A percentile compares a stretch with the other conserved stretches of the same genome.
These are phyloP conservation scores for Ectropis crepuscularia DNA, from an alignment of 2,888 invertebrate genomes.

Conservation along the genomic window DNA sequence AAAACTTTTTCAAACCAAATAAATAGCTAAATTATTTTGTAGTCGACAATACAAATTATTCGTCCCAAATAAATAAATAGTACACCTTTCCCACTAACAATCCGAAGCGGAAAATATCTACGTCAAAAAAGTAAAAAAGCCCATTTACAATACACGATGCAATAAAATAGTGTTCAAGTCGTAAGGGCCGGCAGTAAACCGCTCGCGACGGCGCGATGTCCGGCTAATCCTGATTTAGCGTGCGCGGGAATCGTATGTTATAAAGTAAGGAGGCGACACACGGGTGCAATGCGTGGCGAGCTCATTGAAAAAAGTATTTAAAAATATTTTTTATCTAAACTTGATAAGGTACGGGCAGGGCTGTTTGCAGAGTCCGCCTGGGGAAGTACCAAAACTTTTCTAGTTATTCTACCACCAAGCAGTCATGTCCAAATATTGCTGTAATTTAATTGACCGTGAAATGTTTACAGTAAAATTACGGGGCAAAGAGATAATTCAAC, in stretches of 20 bases:
- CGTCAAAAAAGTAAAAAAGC: constrained; percentile 34
- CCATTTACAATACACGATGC: constrained; percentile 62
- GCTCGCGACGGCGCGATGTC: constrained; percentile 70
- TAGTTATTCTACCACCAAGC: too few species aligned
- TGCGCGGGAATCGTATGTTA: constrained; percentile 68
- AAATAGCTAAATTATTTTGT: not conserved
- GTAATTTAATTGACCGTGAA: too few species aligned
- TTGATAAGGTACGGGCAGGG: too few species aligned
- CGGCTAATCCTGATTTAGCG: constrained; percentile 82
- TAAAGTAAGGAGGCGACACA: constrained; percentile 62
- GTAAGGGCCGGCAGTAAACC: constrained; percentile 71
- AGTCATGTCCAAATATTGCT: too few species aligned
- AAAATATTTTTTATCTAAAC: too few species aligned
- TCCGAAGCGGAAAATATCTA: constrained; percentile 35
- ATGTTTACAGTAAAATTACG: too few species aligned
- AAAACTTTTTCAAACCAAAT: not conserved
- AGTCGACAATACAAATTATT: too few species aligned
- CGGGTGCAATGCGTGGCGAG: constrained; percentile 34
- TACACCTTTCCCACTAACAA: constrained; percentile 37
- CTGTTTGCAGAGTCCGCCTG: too few species aligned
- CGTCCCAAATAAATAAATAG: not conserved
- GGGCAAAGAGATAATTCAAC: too few species aligned
- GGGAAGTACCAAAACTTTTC: too few species aligned
- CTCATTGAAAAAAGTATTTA: constrained; percentile 14
- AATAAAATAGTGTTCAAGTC: constrained; percentile 69